These are phyloP conservation scores for Oligia strigilis DNA, from an alignment of 2,888 invertebrate species.

Conservation along the genomic window DNA sequence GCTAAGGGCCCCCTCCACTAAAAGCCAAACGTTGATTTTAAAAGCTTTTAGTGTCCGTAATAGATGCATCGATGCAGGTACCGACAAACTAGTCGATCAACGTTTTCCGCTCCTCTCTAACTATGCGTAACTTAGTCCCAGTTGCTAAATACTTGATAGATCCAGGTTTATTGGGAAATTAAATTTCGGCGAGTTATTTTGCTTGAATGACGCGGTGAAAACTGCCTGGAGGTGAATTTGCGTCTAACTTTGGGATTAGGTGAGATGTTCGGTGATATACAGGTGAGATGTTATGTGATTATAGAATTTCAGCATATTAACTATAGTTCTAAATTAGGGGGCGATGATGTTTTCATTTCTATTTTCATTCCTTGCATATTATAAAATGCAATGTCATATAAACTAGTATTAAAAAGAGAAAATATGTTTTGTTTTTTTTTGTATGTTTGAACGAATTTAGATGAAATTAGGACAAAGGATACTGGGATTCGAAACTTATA, in stretches of 20 bases:
- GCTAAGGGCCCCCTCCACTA: too few species aligned
- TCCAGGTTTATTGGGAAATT: constrained; percentile 42
- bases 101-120: constrained; percentile 37
- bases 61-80: neutral
- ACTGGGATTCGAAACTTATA: too few species aligned
- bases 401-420: too few species aligned
- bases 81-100: constrained; percentile 34
- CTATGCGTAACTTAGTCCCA: constrained; percentile 34
- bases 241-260: neutral
- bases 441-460: too few species aligned
- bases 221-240: constrained; percentile 2
- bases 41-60: constrained; percentile 17
- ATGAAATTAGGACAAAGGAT: too few species aligned
- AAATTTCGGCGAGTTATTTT: constrained; percentile 33
- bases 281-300: neutral
- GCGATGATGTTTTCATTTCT: neutral
- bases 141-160: constrained; percentile 36
- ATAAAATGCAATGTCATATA: too few species aligned
- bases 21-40: neutral
- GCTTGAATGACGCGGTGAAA: constrained; percentile 17
- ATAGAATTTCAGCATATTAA: neutral
- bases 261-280: neutral
- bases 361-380: neutral
- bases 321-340: neutral
- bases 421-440: neutral